These are phyloP conservation scores for Hippoglossus hippoglossus DNA, from an alignment of 2,797 vertebrate species.

Conservation along the genomic window DNA sequence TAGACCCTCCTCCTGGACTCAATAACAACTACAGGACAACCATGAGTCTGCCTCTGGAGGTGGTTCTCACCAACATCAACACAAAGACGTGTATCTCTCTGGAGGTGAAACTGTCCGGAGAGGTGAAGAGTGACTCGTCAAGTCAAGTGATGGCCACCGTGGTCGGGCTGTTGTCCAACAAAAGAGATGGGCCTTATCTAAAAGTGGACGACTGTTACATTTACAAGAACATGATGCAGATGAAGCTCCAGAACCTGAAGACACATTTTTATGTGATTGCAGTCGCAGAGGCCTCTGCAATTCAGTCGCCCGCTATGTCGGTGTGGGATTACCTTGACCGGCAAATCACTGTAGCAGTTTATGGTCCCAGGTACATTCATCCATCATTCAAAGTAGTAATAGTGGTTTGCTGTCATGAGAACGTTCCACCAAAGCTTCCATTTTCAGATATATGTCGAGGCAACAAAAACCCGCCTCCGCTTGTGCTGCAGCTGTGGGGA, in stretches of 20 bases:
- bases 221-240: conserved; percentile 90
- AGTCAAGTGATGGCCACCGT: conserved; percentile 94
- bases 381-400: conserved; percentile 92
- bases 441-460: conserved; percentile 88
- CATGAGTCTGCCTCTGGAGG: conserved; percentile 92
- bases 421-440: conserved; percentile 89
- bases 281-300: conserved; percentile 84
- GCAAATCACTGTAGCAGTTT: conserved; percentile 89
- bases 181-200: conserved; percentile 91
- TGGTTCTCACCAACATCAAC: conserved; percentile 91
- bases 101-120: conserved; percentile 91
- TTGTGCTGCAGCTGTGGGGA: conserved; percentile 95
- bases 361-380: conserved; percentile 95
- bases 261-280: conserved; percentile 90
- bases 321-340: conserved; percentile 94
- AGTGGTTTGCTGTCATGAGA: conserved; percentile 90
- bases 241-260: conserved; percentile 88
- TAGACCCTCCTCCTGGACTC: conserved; percentile 90
- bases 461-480: conserved; percentile 88
- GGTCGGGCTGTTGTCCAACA: conserved; percentile 86
- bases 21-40: conserved; percentile 92
- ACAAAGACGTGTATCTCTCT: conserved; percentile 87
- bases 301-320: conserved; percentile 87
- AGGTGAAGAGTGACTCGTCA: conserved; percentile 90
- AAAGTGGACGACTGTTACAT: conserved; percentile 87